Evolutionary conservation across 2,888 invertebrate genomes (phyloP).

Genomic region (Plebejus argus): DNA sequence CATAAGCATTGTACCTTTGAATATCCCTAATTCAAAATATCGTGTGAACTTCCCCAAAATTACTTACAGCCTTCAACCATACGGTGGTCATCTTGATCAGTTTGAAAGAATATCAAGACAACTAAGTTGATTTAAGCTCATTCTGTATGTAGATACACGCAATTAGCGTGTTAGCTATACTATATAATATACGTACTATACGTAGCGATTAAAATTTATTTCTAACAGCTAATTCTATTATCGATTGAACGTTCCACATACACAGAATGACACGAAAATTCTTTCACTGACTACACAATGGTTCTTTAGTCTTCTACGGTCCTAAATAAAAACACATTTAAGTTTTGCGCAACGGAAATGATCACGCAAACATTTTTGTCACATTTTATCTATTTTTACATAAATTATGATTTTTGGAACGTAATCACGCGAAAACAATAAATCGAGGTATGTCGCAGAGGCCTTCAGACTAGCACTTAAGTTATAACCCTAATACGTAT

Average conservation of each 20-base stretch:
- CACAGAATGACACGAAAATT: slow-evolving; percentile 29
- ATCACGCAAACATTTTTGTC: slow-evolving; percentile 31
- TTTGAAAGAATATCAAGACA: no score
- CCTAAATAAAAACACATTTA: slow-evolving; percentile 32
- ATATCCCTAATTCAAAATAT: no score
- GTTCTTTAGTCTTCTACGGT: slow-evolving; percentile 24
- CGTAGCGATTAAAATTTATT: not conserved
- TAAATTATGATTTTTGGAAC: slow-evolving; percentile 24
- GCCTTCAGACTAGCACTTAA: not conserved
- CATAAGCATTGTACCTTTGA: no score
- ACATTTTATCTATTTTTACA: slow-evolving; percentile 27
- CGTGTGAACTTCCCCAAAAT: no score
- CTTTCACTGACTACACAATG: slow-evolving; percentile 28
- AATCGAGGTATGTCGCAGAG: not conserved
- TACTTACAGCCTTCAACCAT: no score
- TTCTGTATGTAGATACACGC: no score
- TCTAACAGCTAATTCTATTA: slow-evolving; percentile 24
- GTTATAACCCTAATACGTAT: not conserved
- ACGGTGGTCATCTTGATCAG: no score
- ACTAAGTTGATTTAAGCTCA: no score
- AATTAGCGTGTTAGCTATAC: no score
- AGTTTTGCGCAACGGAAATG: slow-evolving; percentile 31
- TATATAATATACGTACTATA: not conserved
- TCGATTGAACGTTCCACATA: slow-evolving; percentile 20
- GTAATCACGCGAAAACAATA: slow-evolving; percentile 28